Base-by-base conservation (phyloP, 2,797 vertebrate genomes). In the Graptemys geographica region DNA sequence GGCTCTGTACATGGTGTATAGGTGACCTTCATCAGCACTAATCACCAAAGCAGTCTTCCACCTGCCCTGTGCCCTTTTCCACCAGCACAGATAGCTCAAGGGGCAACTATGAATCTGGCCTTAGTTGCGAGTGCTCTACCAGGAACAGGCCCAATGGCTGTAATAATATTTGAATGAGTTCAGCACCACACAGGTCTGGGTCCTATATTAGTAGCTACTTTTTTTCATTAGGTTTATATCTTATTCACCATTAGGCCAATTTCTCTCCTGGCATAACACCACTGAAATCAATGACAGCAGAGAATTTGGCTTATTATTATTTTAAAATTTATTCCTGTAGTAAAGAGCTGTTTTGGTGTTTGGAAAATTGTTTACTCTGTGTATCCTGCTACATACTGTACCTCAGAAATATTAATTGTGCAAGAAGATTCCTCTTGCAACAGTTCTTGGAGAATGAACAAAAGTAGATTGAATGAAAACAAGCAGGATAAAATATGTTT, bases 401-500 rank as follows among this genome's bases (percentile, higher is more conserved):
- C 65, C 62, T 62, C 88, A 95, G 84, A 95, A 96, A 94, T n/a
- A 89, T 3, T 65, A 74, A 51, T 53, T 85, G 83, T 49, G 65
- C 89, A 90, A 57, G 37, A 92, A 86, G 37, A 88, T 28, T 69
- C 3, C 88, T 81, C 92, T 53, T 69, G 55, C 0, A 5, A 18
- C 86, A 47, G 28, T 25, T 86, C 56, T 87, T 89, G 51, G 37
- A 93, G 93, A 84, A 88, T 8, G 79, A 88, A 79, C 62, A 80
- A 86, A 1, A 87, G 25, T 4, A 82, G 87, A 86, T 33, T 84
- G 83, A 82, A 88, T 65, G 49, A 89, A 51, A 82, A 95, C 89
- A 84, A 10, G 37, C 88, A 95, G 81, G 79, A 18, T 84, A 69
- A 95, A 96, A 86, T 90, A 90, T 1, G 28, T 83, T 95, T 91